Evolutionary conservation across 2,888 invertebrate genomes (phyloP).

Genomic region (Bellardia pandia): DNA sequence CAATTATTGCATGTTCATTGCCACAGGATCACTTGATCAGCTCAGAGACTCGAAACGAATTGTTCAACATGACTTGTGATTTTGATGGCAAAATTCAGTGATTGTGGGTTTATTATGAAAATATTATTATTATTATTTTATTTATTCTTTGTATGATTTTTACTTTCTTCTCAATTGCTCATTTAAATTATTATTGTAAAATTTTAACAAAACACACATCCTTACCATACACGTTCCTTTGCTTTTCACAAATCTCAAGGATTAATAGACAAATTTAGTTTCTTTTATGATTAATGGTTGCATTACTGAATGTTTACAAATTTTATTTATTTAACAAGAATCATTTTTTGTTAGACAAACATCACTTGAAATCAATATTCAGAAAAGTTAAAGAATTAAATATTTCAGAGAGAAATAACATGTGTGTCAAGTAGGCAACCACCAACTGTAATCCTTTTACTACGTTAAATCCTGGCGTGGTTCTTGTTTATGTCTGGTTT

Average conservation of each 20-base stretch:
- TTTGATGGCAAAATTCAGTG: constrained; percentile 41
- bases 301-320: constrained; percentile 26
- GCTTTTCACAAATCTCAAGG: background rate
- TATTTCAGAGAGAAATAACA: constrained; percentile 1
- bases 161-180: constrained; percentile 16
- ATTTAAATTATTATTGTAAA: constrained; percentile 10
- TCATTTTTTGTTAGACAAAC: constrained; percentile 12
- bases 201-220: constrained; percentile 46
- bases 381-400: background rate
- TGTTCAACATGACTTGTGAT: constrained; percentile 58
- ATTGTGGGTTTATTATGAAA: constrained; percentile 55
- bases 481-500: constrained; percentile 48
- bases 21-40: constrained; percentile 8
- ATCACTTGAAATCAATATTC: constrained; percentile 38
- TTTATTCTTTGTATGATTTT: constrained; percentile 37
- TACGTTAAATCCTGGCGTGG: constrained; percentile 10
- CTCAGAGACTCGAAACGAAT: constrained; percentile 28
- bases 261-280: background rate
- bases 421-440: constrained; percentile 27
- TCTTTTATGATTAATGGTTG: constrained; percentile 31
- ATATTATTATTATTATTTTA: constrained; percentile 52
- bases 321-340: constrained; percentile 17
- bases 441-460: background rate
- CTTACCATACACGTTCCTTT: background rate
- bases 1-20: constrained; percentile 48